Evolutionary conservation across 2,113 vertebrate species (phyloP), one percentile per base, ranked within the genome.

Genomic region (Greenwoodochromis staneri): DNA sequence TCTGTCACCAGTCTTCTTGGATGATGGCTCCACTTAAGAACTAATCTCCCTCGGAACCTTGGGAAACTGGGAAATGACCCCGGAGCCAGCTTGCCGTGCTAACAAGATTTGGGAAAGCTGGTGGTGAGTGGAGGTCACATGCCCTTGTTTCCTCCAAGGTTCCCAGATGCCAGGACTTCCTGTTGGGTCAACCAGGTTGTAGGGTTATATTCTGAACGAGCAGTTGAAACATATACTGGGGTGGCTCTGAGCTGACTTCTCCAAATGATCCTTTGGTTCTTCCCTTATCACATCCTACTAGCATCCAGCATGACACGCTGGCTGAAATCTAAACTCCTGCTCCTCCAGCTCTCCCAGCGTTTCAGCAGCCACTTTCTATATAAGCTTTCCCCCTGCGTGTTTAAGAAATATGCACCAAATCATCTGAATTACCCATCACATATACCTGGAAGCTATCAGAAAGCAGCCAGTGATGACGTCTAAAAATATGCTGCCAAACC

Each of bases 31-130:
- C 88, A 71, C 87, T 90, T 84, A 85, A 92, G 49, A 82, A 87
- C 91, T 97, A 96, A 96, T 96, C 95, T 95, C 94, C 90, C 86
- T 63, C 81, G 84, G 94, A 95, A 93, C 95, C 95, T 92, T 94
- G 93, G 94, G 95, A 96, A 96, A 95, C 92, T 95, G 94, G 93
- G 94, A 94, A 96, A 93, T 94, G 88, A 95, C 95, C 95, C 89
- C 81, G 69, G 91, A 94, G 92, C 85, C 95, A 90, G 87, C 92
- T 94, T 92, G 93, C 90, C 93, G 94, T 71, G 91, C 91, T 95
- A 96, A 96, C 92, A 89, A 95, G 96, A 97, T 97, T 96, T 96
- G 88, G 88, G 88, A 95, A 97, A 96, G 95, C 95, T 91, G 89
- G 87, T 93, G 86, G 86, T 93, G 95, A 93, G 88, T 85, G 91